phyloP scores from a whole-genome alignment of 2,113 vertebrate species.

The Sterrhoptilus dennistouni region DNA sequence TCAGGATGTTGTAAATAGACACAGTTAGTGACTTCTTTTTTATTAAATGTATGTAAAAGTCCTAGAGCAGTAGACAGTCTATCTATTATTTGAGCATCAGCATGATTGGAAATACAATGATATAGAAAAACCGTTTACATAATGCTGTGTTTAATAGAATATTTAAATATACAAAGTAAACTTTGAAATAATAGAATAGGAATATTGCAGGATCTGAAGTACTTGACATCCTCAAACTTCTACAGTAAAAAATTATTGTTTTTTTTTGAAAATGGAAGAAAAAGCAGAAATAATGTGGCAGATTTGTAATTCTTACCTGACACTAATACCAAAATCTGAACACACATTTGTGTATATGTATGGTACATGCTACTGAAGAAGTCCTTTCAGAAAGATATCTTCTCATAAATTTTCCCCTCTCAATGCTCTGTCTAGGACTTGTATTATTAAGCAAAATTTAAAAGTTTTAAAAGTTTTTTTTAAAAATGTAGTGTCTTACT shows the following conservation, averaged over 20 bases:
- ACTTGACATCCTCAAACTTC: not conserved
- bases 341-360: not conserved
- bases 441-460: not conserved
- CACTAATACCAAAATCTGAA: not conserved
- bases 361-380: not conserved
- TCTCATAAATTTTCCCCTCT: not conserved
- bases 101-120: not conserved
- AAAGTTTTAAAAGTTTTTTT: not conserved
- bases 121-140: not conserved
- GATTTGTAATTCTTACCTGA: not conserved
- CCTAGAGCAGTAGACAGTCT: not conserved
- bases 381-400: not conserved
- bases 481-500: not conserved
- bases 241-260: not conserved
- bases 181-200: not conserved
- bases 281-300: not conserved
- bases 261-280: not conserved
- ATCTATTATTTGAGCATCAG: not conserved
- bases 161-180: not conserved
- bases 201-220: not conserved
- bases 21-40: not conserved
- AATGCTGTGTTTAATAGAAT: not conserved
- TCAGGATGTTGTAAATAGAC: not conserved
- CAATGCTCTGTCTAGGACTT: not conserved
- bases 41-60: not conserved